Evolutionary conservation across 1,140 invertebrate species (phyloP).

Genomic region (Ericerus pela): DNA sequence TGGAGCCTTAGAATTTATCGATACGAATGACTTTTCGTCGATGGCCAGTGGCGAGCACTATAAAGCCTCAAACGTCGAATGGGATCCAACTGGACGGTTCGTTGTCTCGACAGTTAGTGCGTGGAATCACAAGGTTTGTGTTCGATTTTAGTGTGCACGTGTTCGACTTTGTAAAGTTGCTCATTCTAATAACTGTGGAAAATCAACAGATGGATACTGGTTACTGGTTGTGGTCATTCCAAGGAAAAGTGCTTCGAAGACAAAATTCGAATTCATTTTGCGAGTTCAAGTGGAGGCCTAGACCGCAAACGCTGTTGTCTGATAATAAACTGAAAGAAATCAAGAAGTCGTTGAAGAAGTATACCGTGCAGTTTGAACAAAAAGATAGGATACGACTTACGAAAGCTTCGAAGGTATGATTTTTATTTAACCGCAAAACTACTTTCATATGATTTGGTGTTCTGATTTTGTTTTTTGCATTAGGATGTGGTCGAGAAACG

Average conservation of each 20-base stretch:
- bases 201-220: constrained; percentile 30
- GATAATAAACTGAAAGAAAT: constrained; percentile 79
- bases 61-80: constrained; percentile 88
- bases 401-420: constrained; percentile 73
- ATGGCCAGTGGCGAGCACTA: constrained; percentile 91
- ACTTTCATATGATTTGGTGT: not conserved
- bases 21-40: constrained; percentile 84
- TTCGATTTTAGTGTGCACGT: not conserved
- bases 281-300: constrained; percentile 89
- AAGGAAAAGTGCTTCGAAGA: constrained; percentile 65
- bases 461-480: not conserved
- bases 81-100: constrained; percentile 98
- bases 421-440: not conserved
- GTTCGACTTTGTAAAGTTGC: not conserved
- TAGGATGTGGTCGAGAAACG: constrained; percentile 88
- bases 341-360: constrained; percentile 96
- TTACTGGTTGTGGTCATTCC: constrained; percentile 97
- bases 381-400: constrained; percentile 86
- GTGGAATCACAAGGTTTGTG: constrained; percentile 76
- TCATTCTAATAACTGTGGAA: not conserved
- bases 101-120: constrained; percentile 87
- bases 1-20: constrained; percentile 85
- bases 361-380: constrained; percentile 86
- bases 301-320: constrained; percentile 69
- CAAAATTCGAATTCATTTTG: constrained; percentile 83